A percentile compares a stretch with the other conserved stretches of the same genome.
Evolutionary conservation across 2,797 vertebrate species (phyloP).

Genomic region (Oreochromis grahami): DNA sequence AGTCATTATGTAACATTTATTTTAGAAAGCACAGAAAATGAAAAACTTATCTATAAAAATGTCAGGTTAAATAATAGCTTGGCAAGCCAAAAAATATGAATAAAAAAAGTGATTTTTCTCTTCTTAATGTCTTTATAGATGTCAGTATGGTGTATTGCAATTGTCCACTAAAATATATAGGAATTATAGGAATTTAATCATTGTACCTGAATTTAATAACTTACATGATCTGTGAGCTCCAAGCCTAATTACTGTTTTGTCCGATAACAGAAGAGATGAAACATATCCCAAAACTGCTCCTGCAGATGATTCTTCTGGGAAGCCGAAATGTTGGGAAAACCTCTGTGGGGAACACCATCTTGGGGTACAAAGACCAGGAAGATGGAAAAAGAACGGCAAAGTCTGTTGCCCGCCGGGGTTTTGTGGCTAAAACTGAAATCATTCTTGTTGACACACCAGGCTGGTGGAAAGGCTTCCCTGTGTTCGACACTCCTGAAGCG

Average conservation of each 20-base stretch:
- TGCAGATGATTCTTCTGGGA: too few relatives aligned
- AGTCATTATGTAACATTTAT: too few relatives aligned
- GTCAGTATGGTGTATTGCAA: not conserved
- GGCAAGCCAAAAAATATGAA: not conserved
- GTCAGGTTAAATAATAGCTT: not conserved
- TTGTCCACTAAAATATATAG: not conserved
- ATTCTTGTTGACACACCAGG: constrained; percentile 51
- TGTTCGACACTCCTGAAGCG: constrained; percentile 7
- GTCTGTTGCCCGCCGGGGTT: not conserved
- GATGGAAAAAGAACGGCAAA: not conserved
- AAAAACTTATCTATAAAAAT: not conserved
- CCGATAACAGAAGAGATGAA: not conserved
- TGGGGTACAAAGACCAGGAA: not conserved
- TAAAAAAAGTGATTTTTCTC: not conserved
- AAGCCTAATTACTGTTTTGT: not conserved
- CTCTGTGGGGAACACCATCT: too few relatives aligned
- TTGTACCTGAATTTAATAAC: not conserved
- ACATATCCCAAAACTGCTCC: too few relatives aligned
- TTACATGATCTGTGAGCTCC: not conserved
- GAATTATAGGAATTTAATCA: not conserved
- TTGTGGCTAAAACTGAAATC: constrained; percentile 24
- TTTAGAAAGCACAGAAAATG: not conserved
- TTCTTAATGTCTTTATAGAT: rapidly evolving
- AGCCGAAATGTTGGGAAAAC: too few relatives aligned
- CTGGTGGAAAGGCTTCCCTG: constrained; percentile 44